Conservation (phyloP, 2,797 vertebrate genomes). For the Myotis vivesi region DNA sequence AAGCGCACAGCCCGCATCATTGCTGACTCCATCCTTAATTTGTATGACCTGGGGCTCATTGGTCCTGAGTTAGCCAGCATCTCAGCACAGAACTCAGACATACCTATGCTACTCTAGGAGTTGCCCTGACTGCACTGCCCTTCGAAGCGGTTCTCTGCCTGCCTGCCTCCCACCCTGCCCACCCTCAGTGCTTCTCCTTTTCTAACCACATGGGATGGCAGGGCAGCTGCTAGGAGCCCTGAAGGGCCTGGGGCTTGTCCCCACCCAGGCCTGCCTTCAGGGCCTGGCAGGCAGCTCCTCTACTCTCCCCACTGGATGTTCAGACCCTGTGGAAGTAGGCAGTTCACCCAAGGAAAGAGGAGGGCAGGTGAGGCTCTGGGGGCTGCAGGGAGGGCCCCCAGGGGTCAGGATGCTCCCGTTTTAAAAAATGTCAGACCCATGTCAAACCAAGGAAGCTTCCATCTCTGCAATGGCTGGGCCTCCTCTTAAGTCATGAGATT, state of each 20-base stretch:
- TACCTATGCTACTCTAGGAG: constrained; percentile 51
- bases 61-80: constrained; percentile 60
- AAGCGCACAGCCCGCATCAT: constrained; percentile 96
- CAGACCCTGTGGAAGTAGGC: background rate
- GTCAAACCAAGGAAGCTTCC: background rate
- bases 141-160: background rate
- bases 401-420: background rate
- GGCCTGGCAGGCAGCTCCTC: background rate
- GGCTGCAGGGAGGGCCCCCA: no score
- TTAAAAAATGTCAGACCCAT: background rate
- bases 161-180: background rate
- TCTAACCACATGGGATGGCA: background rate
- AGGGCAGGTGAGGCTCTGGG: background rate
- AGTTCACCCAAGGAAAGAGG: background rate
- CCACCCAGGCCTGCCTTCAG: background rate
- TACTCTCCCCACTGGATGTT: background rate
- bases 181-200: constrained; percentile 11
- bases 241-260: background rate
- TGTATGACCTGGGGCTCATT: constrained; percentile 90
- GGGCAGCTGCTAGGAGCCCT: background rate
- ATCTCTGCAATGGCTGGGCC: background rate
- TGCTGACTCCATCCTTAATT: constrained; percentile 95
- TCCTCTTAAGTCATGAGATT: background rate
- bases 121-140: constrained; percentile 45
- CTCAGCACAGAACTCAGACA: constrained; percentile 40